phyloP scores from a whole-genome alignment of 2,113 vertebrate genomes.

The Ceyx melanurus region DNA sequence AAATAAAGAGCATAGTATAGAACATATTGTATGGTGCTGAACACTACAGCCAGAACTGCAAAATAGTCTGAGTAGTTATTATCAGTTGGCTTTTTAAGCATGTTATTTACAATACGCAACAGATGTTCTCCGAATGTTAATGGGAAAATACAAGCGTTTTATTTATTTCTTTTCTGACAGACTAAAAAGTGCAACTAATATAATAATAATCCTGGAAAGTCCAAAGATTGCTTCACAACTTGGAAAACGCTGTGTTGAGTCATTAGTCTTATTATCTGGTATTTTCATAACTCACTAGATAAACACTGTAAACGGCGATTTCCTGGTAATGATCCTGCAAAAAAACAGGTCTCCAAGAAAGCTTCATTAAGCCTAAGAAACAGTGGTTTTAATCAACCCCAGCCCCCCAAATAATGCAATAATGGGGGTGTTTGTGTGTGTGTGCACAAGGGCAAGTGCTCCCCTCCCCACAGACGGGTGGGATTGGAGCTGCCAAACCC shows the following conservation, averaged over 20 bases:
- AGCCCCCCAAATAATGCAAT: not conserved
- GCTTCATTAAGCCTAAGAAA: constrained; percentile 65
- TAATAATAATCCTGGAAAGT: constrained; percentile 77
- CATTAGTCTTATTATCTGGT: constrained; percentile 80
- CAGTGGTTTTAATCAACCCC: constrained; percentile 53
- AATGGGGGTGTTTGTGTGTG: rapidly evolving
- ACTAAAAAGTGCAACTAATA: constrained; percentile 81
- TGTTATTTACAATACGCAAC: constrained; percentile 83
- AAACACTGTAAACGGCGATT: constrained; percentile 72
- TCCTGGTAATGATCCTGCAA: constrained; percentile 74
- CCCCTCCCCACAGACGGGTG: not conserved
- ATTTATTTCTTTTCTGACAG: constrained; percentile 77
- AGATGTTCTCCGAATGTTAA: constrained; percentile 80
- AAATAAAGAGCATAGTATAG: not conserved
- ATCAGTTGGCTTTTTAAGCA: constrained; percentile 79
- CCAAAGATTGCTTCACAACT: constrained; percentile 79
- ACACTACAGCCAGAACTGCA: constrained; percentile 50
- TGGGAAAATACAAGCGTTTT: constrained; percentile 79
- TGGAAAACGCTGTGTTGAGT: constrained; percentile 78
- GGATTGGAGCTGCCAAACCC: not conserved
- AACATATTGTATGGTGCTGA: constrained; percentile 39
- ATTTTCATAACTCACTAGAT: constrained; percentile 80
- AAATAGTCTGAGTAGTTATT: constrained; percentile 72
- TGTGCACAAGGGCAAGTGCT: not conserved
- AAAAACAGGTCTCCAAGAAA: constrained; percentile 70